phyloP scores from a whole-genome alignment of 35 echinoderm and acorn worm genomes.

The Apostichopus californicus region DNA sequence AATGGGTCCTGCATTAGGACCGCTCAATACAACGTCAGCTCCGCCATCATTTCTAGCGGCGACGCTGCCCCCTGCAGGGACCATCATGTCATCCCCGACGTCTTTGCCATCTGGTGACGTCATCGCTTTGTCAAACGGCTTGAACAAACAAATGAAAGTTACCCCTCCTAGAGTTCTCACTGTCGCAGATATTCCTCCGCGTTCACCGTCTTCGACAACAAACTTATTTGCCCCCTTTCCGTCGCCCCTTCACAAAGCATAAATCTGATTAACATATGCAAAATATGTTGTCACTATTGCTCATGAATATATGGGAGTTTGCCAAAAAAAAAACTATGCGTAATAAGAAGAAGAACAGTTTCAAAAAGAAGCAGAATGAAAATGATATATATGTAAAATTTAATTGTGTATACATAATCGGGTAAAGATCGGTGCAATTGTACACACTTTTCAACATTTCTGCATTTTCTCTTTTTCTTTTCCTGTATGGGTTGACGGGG shows the following conservation, averaged over 20 bases:
- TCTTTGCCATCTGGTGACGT: constrained; percentile 4
- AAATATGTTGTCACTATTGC: too few relatives aligned
- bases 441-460: too few relatives aligned
- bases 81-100: background rate
- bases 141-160: constrained; percentile 15
- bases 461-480: too few relatives aligned
- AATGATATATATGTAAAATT: too few relatives aligned
- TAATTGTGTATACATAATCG: too few relatives aligned
- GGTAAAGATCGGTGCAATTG: too few relatives aligned
- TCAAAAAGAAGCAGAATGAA: too few relatives aligned
- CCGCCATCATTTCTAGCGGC: constrained; percentile 14
- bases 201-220: constrained; percentile 10
- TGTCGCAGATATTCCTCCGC: background rate
- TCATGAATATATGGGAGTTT: too few relatives aligned
- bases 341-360: too few relatives aligned
- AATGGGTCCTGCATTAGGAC: constrained; percentile 33
- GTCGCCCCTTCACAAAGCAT: constrained; percentile 26
- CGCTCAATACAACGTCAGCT: background rate
- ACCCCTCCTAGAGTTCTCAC: background rate
- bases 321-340: too few relatives aligned
- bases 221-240: constrained; percentile 27
- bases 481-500: too few relatives aligned
- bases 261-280: background rate
- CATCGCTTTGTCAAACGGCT: background rate
- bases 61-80: background rate